Base-by-base conservation (phyloP, 1,140 invertebrate species). In the Atta texana region DNA sequence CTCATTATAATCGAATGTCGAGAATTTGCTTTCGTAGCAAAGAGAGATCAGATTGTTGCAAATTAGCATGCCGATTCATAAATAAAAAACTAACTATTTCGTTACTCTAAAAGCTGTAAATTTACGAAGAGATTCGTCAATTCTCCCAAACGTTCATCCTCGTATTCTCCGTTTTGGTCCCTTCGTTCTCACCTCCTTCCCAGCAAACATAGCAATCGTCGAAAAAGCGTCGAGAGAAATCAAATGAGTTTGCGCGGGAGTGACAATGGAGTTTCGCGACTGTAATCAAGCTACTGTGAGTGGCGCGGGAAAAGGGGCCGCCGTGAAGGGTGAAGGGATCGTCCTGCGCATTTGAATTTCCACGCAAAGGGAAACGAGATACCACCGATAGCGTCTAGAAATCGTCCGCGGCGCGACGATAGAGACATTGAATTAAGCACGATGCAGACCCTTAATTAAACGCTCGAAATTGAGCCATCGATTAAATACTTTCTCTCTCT, bases 271-370 rank as follows among this genome's bases (percentile, higher is more conserved):
- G 87, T 88, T 88, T 90, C 86, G 89, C 31, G 81, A 90, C 74
- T 53, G 89, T 77, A 90, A 90, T 90, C 89, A 90, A 90, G 76
- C 63, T 74, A 59, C 72, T 78, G 77, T 55, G 75, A 69, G 84
- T 31, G 51, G n/a, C 68, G 71, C 76, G 64, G 66, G 85, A 87
- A 76, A 89, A 87, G 66, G 77, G 85, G 81, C 31, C 24, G 31
- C n/a, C 44, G 31, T 59, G 75, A 12, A 89, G 86, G 88, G 57
- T 59, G 53, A 21, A 39, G 75, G 59, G 78, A 59, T 51, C 28
- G 63, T 76, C 71, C 80, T 66, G 68, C 16, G 71, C 82, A 91
- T 91, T 91, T 91, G 88, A 91, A 91, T 91, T 91, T 91, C 90
- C 88, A 76, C 88, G 87, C 86, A 86, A 89, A 91, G 86, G 82